Evolutionary conservation across 2,113 vertebrate genomes (phyloP), one percentile per base, ranked within the genome.

Genomic region (Microtus montanus): DNA sequence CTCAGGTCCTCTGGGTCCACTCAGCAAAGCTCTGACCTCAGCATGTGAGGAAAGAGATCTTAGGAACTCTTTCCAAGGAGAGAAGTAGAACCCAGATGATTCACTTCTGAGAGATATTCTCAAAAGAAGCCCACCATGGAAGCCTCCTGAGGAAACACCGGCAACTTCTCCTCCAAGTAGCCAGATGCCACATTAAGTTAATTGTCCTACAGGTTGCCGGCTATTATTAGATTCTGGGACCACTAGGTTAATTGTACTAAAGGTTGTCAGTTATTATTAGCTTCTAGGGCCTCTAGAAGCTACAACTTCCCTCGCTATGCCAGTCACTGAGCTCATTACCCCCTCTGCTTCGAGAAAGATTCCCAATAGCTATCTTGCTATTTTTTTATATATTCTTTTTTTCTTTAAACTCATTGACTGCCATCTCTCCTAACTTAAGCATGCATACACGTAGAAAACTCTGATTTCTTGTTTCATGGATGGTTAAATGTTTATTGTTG

Each of bases 381-480:
- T 49, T 44, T 14, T 12, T 33, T 74, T 13, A 79, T 54, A 68
- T 14, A 52, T 12, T 70, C 38, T 20, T n/a, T 75, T 41, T 80
- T 12, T 88, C 30, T 49, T 64, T 78, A 52, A 82, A 71, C 68
- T 93, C 13, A n/a, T 38, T 93, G 91, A 95, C 84, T 95, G 82
- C 35, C 94, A 97, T 87, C 35, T 91, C 89, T 95, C 83, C 68
- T 70, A 86, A 44, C 41, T 96, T 94, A 95, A 91, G 49, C 68
- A 82, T 82, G 79, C 88, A 92, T 75, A 79, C 38, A 79, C 24
- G 30, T 91, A 78, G 83, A 63, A 88, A 84, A 87, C 79, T 90
- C 75, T 41, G 19, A 90, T 96, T 94, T 95, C 93, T 97, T 96
- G 80, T 97, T 97, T 97, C 95, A 84, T 90, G 52, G 78, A 54